Conservation (phyloP, 2,113 vertebrate species). For the Ceratotherium simum region DNA sequence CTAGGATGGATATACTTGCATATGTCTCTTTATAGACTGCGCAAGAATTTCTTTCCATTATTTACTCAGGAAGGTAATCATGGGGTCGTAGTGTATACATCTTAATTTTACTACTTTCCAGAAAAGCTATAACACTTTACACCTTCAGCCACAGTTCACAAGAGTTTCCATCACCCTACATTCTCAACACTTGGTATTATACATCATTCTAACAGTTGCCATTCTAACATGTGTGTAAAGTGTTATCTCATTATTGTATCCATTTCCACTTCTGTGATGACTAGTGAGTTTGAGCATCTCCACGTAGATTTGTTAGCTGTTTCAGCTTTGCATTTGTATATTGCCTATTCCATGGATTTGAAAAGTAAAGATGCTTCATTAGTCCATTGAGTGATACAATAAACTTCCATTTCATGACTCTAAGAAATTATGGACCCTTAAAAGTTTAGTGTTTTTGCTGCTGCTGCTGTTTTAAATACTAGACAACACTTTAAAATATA, state of each 20-base stretch:
- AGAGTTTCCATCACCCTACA: neutral
- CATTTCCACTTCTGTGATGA: neutral
- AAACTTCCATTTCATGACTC: neutral
- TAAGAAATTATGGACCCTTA: neutral
- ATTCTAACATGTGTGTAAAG: neutral
- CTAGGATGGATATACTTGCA: neutral
- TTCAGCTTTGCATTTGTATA: slow-evolving; percentile 22
- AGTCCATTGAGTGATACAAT: neutral
- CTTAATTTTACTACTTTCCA: slow-evolving; percentile 40
- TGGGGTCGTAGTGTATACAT: neutral
- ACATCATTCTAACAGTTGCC: neutral
- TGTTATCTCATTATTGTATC: neutral
- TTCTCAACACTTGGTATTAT: neutral
- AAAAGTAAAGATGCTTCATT: slow-evolving; percentile 22
- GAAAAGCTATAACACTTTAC: neutral
- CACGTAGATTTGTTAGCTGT: neutral
- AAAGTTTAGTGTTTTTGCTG: neutral
- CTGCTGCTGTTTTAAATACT: slow-evolving; percentile 40
- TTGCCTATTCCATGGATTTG: neutral
- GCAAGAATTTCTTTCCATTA: slow-evolving; percentile 32
- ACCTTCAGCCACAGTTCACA: neutral
- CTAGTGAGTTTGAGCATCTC: slow-evolving; percentile 8
- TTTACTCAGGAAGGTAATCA: neutral
- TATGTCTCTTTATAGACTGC: neutral
- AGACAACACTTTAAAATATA: slow-evolving; percentile 29